Percentiles rank a stretch among this genome's conserved stretches.
phyloP scores from a whole-genome alignment of 2,888 invertebrate species.

The Rhopalosiphum nymphaeae region DNA sequence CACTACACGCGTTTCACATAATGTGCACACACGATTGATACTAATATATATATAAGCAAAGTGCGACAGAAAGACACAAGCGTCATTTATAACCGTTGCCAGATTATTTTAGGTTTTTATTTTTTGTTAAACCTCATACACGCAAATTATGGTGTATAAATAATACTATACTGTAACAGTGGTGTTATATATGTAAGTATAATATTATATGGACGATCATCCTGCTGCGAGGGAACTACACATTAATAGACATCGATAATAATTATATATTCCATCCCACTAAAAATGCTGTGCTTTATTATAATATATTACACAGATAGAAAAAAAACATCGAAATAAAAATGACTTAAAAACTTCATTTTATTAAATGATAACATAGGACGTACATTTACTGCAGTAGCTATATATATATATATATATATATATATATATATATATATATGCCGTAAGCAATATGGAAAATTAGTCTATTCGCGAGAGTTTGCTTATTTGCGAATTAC shows the following conservation, averaged over 20 bases:
- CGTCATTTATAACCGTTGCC: slow-evolving; percentile 52
- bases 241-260: not conserved
- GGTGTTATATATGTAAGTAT: too few relatives aligned
- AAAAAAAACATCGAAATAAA: not conserved
- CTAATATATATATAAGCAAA: not conserved
- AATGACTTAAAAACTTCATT: not conserved
- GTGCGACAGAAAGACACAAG: not conserved
- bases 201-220: not conserved
- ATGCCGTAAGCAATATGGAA: too few relatives aligned
- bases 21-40: not conserved
- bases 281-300: not conserved
- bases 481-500: too few relatives aligned
- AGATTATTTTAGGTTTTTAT: slow-evolving; percentile 35
- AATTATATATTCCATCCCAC: not conserved
- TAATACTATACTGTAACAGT: not conserved
- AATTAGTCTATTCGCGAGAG: too few relatives aligned
- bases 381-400: not conserved
- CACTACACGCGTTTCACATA: not conserved
- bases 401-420: not conserved
- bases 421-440: too few relatives aligned
- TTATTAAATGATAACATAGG: not conserved
- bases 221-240: too few relatives aligned
- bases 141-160: slow-evolving; percentile 25
- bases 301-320: not conserved
- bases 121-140: not conserved